Evolutionary conservation across 2,113 vertebrate species (phyloP).

Genomic region (Tamias sibiricus): DNA sequence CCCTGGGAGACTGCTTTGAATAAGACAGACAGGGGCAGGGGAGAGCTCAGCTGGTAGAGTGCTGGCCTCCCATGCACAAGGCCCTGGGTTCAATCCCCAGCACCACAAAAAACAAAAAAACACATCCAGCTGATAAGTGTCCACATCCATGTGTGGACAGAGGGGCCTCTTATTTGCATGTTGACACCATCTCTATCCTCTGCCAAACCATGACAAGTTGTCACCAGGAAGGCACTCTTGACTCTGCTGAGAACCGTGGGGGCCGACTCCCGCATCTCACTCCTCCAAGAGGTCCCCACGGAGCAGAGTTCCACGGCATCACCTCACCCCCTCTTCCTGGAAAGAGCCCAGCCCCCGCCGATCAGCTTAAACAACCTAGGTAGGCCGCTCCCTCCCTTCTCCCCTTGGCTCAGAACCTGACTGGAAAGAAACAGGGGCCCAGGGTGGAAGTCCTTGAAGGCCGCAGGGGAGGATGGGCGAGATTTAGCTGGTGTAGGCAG

Average conservation of each 20-base stretch:
- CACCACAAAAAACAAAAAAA: too few relatives aligned
- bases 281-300: constrained; percentile 55
- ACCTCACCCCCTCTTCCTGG: constrained; percentile 79
- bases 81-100: too few relatives aligned
- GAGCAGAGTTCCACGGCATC: constrained; percentile 52
- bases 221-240: constrained; percentile 96
- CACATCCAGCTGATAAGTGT: too few relatives aligned
- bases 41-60: neutral
- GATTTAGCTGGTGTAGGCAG: neutral
- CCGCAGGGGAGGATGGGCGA: neutral
- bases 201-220: constrained; percentile 87
- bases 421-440: neutral
- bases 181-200: constrained; percentile 72
- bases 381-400: constrained; percentile 81
- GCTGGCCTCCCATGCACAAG: too few relatives aligned
- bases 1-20: neutral
- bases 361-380: constrained; percentile 89
- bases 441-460: neutral
- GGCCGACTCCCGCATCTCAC: constrained; percentile 90
- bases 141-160: neutral
- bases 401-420: neutral
- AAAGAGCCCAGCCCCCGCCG: constrained; percentile 84
- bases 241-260: constrained; percentile 97
- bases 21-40: neutral
- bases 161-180: neutral